Evolutionary conservation across 2,797 vertebrate species (phyloP).

Genomic region (Fringilla coelebs): DNA sequence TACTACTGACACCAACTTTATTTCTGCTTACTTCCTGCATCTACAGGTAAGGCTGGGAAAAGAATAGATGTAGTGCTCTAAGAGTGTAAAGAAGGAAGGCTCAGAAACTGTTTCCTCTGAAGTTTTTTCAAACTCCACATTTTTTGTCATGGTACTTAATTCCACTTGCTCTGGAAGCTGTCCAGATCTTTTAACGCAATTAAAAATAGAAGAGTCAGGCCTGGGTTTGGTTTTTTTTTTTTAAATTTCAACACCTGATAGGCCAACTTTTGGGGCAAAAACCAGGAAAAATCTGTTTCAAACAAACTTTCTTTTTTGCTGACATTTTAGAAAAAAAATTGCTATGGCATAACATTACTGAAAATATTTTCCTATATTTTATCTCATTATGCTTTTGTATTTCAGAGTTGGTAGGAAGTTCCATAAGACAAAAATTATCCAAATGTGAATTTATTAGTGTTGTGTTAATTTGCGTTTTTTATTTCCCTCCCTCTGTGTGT

Average conservation of each 20-base stretch:
- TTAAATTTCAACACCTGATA: rapidly evolving
- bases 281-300: background rate
- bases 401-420: conserved; percentile 65
- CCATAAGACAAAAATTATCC: conserved; percentile 73
- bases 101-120: background rate
- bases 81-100: background rate
- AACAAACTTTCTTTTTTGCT: background rate
- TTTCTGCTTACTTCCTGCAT: background rate
- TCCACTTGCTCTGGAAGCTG: background rate
- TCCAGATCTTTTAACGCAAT: background rate
- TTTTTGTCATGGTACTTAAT: background rate
- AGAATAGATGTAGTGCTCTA: background rate
- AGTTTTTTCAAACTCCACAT: background rate
- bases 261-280: background rate
- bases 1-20: background rate
- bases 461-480: conserved; percentile 86
- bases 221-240: background rate
- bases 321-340: background rate
- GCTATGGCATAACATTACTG: background rate
- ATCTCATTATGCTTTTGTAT: conserved; percentile 2
- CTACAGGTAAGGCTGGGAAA: background rate
- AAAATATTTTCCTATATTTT: background rate
- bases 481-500: conserved; percentile 82
- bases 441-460: conserved; percentile 77
- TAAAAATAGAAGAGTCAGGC: background rate